A percentile compares a stretch with the other conserved stretches of the same genome.
These are phyloP conservation scores for Chrysotoxum bicinctum DNA, from an alignment of 2,888 invertebrate species.

Conservation along the genomic window DNA sequence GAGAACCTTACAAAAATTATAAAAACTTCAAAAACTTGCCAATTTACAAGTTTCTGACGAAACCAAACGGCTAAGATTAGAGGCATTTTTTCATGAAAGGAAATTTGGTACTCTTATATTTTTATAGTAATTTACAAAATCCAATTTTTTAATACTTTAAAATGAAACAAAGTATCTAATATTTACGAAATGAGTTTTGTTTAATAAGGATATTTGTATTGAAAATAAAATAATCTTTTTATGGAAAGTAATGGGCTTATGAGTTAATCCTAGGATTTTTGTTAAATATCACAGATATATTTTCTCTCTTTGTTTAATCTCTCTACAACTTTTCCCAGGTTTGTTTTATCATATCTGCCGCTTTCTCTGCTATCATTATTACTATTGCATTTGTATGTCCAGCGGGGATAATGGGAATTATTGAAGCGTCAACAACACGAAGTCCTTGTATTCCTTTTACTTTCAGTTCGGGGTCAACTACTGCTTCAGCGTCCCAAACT, in stretches of 20 bases:
- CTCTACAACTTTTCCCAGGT: constrained; percentile 79
- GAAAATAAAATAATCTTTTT: not conserved
- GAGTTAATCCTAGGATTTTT: not conserved
- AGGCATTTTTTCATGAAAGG: too few species aligned
- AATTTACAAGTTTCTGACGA: too few species aligned
- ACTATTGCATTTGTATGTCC: constrained; percentile 84
- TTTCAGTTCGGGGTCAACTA: constrained; percentile 85
- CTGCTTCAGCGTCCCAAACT: constrained; percentile 83
- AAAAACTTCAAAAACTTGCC: too few species aligned
- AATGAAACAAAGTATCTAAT: not conserved
- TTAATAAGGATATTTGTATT: not conserved
- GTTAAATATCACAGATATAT: constrained; percentile 32
- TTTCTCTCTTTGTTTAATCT: not conserved
- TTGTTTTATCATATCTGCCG: constrained; percentile 83
- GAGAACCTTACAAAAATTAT: too few species aligned
- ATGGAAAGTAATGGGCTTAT: not conserved
- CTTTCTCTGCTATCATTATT: constrained; percentile 85
- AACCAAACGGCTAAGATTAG: too few species aligned
- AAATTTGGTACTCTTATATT: too few species aligned
- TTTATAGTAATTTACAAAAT: too few species aligned
- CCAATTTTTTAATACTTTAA: too few species aligned
- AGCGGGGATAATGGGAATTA: constrained; percentile 84
- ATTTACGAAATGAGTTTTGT: not conserved
- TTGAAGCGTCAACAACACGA: constrained; percentile 84
- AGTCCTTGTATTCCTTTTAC: constrained; percentile 83